Evolutionary conservation across 92 coral and sea anemone species (phyloP).

Genomic region (Pocillopora meandrina): DNA sequence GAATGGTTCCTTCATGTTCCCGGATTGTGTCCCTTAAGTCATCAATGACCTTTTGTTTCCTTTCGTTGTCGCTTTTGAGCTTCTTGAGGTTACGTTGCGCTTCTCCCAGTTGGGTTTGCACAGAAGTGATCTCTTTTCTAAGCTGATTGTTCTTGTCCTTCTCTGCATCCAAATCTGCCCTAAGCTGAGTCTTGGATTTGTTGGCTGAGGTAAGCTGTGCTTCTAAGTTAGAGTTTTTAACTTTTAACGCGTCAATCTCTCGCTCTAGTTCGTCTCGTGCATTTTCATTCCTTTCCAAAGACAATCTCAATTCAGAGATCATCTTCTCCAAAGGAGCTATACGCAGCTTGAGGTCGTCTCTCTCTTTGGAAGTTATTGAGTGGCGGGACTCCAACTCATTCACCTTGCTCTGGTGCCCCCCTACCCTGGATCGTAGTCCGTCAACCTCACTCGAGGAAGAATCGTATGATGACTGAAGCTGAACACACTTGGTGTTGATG

Average conservation of each 20-base stretch:
- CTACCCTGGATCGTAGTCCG: constrained; percentile 79
- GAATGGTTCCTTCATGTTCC: constrained; percentile 79
- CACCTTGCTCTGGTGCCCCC: constrained; percentile 81
- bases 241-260: constrained; percentile 75
- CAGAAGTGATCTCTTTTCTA: constrained; percentile 74
- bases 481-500: constrained; percentile 62
- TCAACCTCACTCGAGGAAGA: constrained; percentile 88
- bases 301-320: constrained; percentile 77
- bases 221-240: constrained; percentile 81
- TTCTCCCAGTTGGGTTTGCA: constrained; percentile 83
- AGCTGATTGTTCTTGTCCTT: constrained; percentile 87
- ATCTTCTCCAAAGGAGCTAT: constrained; percentile 87
- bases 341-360: constrained; percentile 89
- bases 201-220: constrained; percentile 82
- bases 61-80: constrained; percentile 83
- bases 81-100: constrained; percentile 83
- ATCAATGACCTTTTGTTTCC: constrained; percentile 91
- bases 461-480: constrained; percentile 81
- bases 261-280: constrained; percentile 90
- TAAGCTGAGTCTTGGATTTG: constrained; percentile 82
- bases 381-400: constrained; percentile 92
- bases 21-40: constrained; percentile 88
- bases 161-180: constrained; percentile 85
- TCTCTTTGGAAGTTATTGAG: constrained; percentile 86
- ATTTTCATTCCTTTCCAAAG: constrained; percentile 89